Percentiles rank a stretch among this genome's conserved stretches.
These are phyloP conservation scores for Eremobia ochroleuca DNA, from an alignment of 2,888 invertebrate genomes.

Conservation along the genomic window DNA sequence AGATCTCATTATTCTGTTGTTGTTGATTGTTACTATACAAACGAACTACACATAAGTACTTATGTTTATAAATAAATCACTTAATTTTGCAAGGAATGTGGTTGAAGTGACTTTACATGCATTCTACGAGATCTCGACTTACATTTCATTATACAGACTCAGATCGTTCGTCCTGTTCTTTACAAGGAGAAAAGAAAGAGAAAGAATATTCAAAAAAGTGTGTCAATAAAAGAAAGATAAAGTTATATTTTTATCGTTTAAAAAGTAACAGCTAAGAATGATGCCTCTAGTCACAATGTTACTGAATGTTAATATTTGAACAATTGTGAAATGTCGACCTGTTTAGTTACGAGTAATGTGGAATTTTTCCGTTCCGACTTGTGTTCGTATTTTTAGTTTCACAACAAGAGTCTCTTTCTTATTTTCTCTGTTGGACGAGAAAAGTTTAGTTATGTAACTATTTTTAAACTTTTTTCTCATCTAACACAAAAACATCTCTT, in stretches of 20 bases:
- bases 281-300: neutral
- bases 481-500: neutral
- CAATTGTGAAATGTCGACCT: conserved; percentile 56
- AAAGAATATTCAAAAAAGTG: conserved; percentile 21
- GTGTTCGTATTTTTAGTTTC: conserved; percentile 29
- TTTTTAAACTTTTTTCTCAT: neutral
- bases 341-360: conserved; percentile 23
- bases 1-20: neutral
- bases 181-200: conserved; percentile 25
- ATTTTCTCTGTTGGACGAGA: neutral
- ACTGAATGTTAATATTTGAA: conserved; percentile 57
- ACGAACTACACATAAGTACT: neutral
- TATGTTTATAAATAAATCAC: conserved; percentile 70
- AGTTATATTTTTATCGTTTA: conserved; percentile 1
- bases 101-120: conserved; percentile 77
- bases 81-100: conserved; percentile 76
- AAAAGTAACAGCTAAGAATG: conserved; percentile 20
- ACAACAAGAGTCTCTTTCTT: neutral
- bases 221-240: conserved; percentile 19
- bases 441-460: neutral
- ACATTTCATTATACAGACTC: conserved; percentile 26
- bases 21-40: neutral
- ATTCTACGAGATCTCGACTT: conserved; percentile 41
- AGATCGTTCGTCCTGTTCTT: conserved; percentile 25
- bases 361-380: conserved; percentile 39